Evolutionary conservation across 2,888 invertebrate genomes (phyloP), one percentile per base, ranked within the genome.

Genomic region (Dynastes hyllus): DNA sequence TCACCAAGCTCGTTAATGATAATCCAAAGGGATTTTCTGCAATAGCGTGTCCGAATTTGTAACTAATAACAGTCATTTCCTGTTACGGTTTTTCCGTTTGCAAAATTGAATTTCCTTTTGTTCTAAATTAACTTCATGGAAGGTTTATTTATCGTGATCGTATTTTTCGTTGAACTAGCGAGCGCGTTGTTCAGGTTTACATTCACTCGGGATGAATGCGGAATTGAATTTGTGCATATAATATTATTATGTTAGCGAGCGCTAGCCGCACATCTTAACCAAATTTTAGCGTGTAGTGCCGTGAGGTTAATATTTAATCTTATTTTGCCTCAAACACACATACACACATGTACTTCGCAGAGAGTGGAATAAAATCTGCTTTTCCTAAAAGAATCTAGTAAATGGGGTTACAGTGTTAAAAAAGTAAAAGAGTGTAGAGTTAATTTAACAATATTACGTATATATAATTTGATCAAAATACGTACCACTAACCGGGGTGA

Each of bases 1-100:
- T 27, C 40, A 40, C 61, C 40, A 13, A 75, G 37, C 8, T 27
- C 45, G 45, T 61, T 75, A 75, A 50, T 75, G 73, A 61, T 75
- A 61, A 75, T 61, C 50, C 61, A 32, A 61, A 75, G 45, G 22
- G 73, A 61, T 61, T 75, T 63, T 63, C 61, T 61, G 61, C 61
- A 75, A 29, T 75, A 45, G 73, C 61, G 50, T 61, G 73, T 61
- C 73, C 73, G 73, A 75, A 61, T 45, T 61, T 75, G 77, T 79
- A 81, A 80, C 80, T 80, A 81, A 81, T 78, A 80, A 77, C 79
- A 76, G 80, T 70, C 76, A 77, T 80, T 80, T 80, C 80, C 80
- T 73, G 78, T 66, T 65, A 78, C 75, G 81, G 79, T 80, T 81
- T 75, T 71, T 81, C 77, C 78, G 58, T 63, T 67, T 51, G 71